These are phyloP conservation scores for Corythucha ciliata DNA, from an alignment of 2,888 invertebrate genomes.

Conservation along the genomic window DNA sequence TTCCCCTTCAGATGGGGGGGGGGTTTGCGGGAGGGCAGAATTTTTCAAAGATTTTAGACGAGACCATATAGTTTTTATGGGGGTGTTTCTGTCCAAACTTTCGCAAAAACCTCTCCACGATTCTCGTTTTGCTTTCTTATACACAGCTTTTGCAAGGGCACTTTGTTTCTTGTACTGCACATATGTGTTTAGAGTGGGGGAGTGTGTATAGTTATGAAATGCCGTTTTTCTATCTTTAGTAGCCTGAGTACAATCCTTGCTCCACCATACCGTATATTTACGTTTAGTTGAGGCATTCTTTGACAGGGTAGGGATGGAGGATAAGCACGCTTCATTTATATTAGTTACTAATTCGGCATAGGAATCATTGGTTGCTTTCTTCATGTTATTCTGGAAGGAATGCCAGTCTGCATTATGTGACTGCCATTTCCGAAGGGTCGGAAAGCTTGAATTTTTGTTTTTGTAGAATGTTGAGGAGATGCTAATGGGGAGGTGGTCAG, in stretches of 20 bases:
- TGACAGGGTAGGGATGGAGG: no score
- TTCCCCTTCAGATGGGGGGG: not conserved
- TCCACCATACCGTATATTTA: no score
- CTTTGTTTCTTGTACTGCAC: not conserved
- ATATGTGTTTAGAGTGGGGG: not conserved
- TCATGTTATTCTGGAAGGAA: no score
- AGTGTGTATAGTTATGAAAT: not conserved
- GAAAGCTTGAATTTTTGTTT: not conserved
- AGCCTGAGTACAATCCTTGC: not conserved
- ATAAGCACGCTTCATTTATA: no score
- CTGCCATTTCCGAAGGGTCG: not conserved
- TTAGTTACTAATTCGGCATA: no score
- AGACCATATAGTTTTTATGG: not conserved
- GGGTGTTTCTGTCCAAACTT: not conserved
- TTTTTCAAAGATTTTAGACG: not conserved
- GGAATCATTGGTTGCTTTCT: no score
- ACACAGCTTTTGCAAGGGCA: not conserved
- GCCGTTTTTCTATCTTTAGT: not conserved
- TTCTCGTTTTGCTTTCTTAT: not conserved
- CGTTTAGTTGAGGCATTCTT: no score
- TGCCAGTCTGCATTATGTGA: not conserved
- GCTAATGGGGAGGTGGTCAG: slow-evolving; percentile 3
- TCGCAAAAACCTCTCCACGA: slow-evolving; percentile 9
- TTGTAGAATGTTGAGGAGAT: not conserved
- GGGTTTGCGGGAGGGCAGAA: not conserved